Evolutionary conservation across 64 coral and sea anemone species (phyloP).

Genomic region (Montipora capricornis): DNA sequence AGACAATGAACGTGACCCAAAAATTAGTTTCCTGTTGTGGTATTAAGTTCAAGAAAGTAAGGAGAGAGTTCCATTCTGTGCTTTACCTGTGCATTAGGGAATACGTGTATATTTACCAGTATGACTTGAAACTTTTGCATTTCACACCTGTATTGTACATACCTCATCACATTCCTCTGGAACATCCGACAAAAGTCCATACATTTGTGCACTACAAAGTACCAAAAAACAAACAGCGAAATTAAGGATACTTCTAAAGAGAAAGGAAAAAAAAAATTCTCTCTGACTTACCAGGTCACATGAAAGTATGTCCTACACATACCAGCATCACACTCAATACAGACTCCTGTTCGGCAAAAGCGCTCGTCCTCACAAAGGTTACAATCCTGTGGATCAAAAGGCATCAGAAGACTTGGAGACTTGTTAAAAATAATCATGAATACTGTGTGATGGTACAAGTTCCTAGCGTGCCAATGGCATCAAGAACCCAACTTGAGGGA

Average conservation of each 20-base stretch:
- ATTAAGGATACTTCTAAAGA: not conserved
- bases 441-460: not conserved
- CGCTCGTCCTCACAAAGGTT: conserved; percentile 94
- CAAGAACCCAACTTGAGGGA: no score
- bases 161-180: conserved; percentile 96
- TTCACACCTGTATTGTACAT: not conserved
- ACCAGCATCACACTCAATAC: conserved; percentile 92
- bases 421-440: no score
- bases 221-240: not conserved
- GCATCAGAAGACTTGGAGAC: not conserved
- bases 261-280: not conserved
- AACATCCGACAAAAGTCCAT: conserved; percentile 92
- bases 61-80: no score
- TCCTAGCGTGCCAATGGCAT: no score
- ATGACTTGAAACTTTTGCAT: no score
- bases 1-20: no score
- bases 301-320: conserved; percentile 96
- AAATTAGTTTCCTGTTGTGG: no score
- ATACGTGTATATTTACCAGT: no score
- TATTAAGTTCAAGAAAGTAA: no score
- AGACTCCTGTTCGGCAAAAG: conserved; percentile 86
- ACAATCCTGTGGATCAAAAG: conserved; percentile 65
- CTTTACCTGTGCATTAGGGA: no score
- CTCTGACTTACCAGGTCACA: conserved; percentile 78
- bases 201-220: conserved; percentile 86